Percentiles rank a stretch among this genome's conserved stretches.
phyloP scores from a whole-genome alignment of 2,888 invertebrate species.

The Agrotis puta region DNA sequence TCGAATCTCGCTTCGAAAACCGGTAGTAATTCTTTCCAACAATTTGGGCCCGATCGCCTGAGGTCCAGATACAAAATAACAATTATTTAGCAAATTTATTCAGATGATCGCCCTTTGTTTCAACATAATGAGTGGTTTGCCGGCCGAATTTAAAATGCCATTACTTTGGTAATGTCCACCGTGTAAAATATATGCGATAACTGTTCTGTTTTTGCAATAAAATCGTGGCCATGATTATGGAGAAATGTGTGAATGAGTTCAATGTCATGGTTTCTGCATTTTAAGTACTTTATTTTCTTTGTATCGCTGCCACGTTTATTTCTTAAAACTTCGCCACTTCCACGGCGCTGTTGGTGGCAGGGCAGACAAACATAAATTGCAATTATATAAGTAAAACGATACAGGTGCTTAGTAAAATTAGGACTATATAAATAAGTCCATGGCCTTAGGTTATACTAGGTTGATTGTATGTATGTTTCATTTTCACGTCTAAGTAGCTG shows the following conservation, averaged over 20 bases:
- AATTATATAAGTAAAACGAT: conserved; percentile 69
- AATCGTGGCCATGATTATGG: conserved; percentile 38
- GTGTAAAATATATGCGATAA: conserved; percentile 53
- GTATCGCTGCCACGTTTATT: too few relatives aligned
- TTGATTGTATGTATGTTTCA: too few relatives aligned
- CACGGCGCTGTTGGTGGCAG: too few relatives aligned
- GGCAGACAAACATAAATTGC: conserved; percentile 69
- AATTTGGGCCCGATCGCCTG: conserved; percentile 70
- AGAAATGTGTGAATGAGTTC: conserved; percentile 25
- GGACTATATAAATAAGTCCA: background rate
- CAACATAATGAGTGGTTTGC: conserved; percentile 80
- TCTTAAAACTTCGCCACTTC: too few relatives aligned
- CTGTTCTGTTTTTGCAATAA: conserved; percentile 45
- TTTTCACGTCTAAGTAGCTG: too few relatives aligned
- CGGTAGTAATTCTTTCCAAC: conserved; percentile 48
- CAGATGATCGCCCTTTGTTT: conserved; percentile 86
- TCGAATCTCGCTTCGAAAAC: conserved; percentile 24
- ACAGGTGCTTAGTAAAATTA: background rate
- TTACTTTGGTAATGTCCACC: conserved; percentile 78
- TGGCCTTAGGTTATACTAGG: too few relatives aligned
- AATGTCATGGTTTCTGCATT: background rate
- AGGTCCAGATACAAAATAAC: conserved; percentile 81
- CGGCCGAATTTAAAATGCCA: conserved; percentile 82
- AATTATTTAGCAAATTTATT: conserved; percentile 89
- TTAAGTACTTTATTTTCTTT: background rate